Base-by-base conservation (phyloP, 2,797 vertebrate genomes). In the Huso huso region DNA sequence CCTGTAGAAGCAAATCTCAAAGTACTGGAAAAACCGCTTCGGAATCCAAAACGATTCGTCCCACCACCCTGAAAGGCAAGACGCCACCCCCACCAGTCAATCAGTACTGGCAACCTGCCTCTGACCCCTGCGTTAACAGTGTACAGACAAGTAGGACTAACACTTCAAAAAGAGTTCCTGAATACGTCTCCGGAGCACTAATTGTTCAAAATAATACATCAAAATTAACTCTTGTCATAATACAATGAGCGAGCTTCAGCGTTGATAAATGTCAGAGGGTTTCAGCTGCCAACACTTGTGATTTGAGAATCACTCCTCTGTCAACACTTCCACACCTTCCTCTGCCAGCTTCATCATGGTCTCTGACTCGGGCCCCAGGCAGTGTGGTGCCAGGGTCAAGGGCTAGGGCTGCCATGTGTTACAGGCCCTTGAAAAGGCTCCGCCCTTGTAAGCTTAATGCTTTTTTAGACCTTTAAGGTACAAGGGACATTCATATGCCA, bases 1-100 rank as follows among this genome's bases (percentile, higher is more conserved):
- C 62, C 52, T 72, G 66, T 67, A 62, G 10, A 53, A 23, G 53
- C 65, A 64, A 60, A 51, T 23, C 11, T 61, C 23, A 60, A 49
- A 63, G 10, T 68, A 49, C 69, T 57, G 60, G 69, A 66, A 70
- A 66, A 66, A 66, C 69, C 11, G 62, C 69, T 62, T 10, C 8
- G 10, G 10, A 15, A 23, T 52, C 51, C 18, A 65, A 65, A 18
- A 65, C 48, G 15, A 49, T 9, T 1, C 8, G 8, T 12, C 12
- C 51, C 51, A 53, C 8, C 51, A 12, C 51, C 12, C 51, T 7
- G 51, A 52, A 10, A 18, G 2, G 11, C 12, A 18, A 6, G 13
- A 37, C 50, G 55, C 18, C 58, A n/a, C n/a, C n/a, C 55, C 55
- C 13, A 60, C 48, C 9, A 9, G 8, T 18, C 37, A 11, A 37